A percentile compares a stretch with the other conserved stretches of the same genome.
phyloP scores from a whole-genome alignment of 2,113 vertebrate species.

The Odobenus rosmarus region DNA sequence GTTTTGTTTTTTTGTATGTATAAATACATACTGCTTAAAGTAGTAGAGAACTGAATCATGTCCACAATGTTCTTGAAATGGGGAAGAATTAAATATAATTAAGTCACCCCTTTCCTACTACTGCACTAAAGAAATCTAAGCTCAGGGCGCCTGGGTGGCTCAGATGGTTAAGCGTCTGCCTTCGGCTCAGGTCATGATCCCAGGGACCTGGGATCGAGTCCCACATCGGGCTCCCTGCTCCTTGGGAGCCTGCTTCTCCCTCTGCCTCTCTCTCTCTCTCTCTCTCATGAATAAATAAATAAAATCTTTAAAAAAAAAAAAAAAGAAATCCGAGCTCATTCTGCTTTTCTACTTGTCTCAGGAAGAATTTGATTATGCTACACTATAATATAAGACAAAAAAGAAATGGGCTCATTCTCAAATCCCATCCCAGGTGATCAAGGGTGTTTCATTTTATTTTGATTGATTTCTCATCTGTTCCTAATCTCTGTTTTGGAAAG shows the following conservation, averaged over 20 bases:
- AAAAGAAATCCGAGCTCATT: not conserved
- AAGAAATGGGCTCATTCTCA: constrained; percentile 57
- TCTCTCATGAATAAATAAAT: no score
- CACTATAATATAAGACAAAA: constrained; percentile 1
- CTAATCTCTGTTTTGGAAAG: constrained; percentile 61
- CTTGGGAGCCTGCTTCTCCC: no score
- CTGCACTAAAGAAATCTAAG: not conserved
- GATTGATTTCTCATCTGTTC: constrained; percentile 69
- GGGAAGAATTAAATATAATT: not conserved
- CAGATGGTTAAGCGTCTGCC: no score
- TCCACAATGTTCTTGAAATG: not conserved
- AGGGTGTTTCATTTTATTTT: constrained; percentile 74
- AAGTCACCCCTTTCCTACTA: not conserved
- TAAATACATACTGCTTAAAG: constrained; percentile 13
- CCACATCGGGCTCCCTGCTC: no score
- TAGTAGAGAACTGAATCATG: not conserved
- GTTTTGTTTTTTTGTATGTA: not conserved
- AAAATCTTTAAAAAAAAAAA: no score
- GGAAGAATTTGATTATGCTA: constrained; percentile 23
- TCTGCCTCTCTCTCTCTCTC: no score
- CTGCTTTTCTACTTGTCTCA: constrained; percentile 27
- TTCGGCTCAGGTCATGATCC: no score
- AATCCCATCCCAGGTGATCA: constrained; percentile 68
- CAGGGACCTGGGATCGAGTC: no score
- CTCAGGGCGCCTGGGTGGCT: no score